Conservation (phyloP, 2,113 vertebrate genomes). For the Albula goreensis region DNA sequence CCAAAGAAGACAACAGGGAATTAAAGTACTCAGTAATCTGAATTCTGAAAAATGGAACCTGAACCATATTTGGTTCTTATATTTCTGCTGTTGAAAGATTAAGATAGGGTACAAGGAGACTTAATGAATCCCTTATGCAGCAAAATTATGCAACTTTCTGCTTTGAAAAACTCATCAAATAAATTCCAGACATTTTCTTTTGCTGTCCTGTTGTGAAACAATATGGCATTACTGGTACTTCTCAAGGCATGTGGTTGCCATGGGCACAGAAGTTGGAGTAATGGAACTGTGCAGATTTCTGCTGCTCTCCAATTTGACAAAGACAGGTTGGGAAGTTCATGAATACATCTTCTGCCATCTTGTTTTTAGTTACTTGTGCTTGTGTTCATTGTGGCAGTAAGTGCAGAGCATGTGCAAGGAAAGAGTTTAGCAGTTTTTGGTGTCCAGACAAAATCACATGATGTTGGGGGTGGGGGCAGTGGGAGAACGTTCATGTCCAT, state of each 20-base stretch:
- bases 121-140: neutral
- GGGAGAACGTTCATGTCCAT: neutral
- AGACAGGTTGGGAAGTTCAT: neutral
- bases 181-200: neutral
- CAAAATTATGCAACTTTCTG: slow-evolving; percentile 4
- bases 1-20: too few species aligned
- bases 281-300: slow-evolving; percentile 9
- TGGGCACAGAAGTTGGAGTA: neutral
- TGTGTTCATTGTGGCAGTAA: neutral
- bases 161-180: slow-evolving; percentile 14
- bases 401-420: neutral
- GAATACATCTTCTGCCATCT: neutral
- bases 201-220: slow-evolving; percentile 13
- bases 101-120: too few species aligned
- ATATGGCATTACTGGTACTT: slow-evolving; percentile 2
- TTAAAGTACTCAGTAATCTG: too few species aligned
- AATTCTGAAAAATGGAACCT: neutral
- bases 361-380: neutral
- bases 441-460: neutral
- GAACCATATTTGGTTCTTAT: neutral
- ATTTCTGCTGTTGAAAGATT: neutral
- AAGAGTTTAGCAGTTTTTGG: neutral
- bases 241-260: slow-evolving; percentile 15
- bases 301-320: slow-evolving; percentile 13
- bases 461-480: neutral